Base-by-base conservation (phyloP, 2,797 vertebrate genomes). In the Galago senegalensis region DNA sequence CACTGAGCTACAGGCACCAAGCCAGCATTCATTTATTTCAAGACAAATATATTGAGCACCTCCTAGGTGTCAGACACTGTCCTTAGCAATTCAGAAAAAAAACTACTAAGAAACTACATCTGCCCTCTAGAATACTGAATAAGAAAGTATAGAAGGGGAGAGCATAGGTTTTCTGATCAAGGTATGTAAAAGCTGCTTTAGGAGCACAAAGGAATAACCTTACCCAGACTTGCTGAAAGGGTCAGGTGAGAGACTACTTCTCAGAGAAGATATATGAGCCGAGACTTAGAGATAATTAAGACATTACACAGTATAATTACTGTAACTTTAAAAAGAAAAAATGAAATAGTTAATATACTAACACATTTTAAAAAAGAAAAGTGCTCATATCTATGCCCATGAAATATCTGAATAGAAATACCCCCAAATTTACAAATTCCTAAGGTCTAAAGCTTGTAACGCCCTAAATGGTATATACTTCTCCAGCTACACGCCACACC, bases 261-360 rank as follows among this genome's bases (percentile, higher is more conserved):
- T 85, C 46, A 95, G 67, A 84, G 20, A 95, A 85, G 25, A 72
- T 75, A 88, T 23, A 87, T 43, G 31, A 95, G 25, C 63, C 76
- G 21, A 95, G 27, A 89, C 56, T 76, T 67, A 83, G 34, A 85
- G 40, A 53, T 76, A 58, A 75, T 67, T 84, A 58, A 82, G 83
- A 69, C 20, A 17, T 88, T 91, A 94, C n/a, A 85, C 2, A 70
- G 12, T 86, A 87, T 90, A 69, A 77, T 6, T 56, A 69, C 40
- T 77, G 37, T 21, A 91, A 89, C 43, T 95, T 82, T 84, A 34
- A 88, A 79, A 84, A 89, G 76, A 89, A 90, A 95, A 95, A 96
- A 37, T 79, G 81, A 80, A 96, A 93, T 58, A 91, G 37, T 43
- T 94, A 95, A 85, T 21, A 93, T 88, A 87, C 16, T 76, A 92